Evolutionary conservation across 2,888 invertebrate species (phyloP), one percentile per base, ranked within the genome.

Genomic region (Anodontia alba): DNA sequence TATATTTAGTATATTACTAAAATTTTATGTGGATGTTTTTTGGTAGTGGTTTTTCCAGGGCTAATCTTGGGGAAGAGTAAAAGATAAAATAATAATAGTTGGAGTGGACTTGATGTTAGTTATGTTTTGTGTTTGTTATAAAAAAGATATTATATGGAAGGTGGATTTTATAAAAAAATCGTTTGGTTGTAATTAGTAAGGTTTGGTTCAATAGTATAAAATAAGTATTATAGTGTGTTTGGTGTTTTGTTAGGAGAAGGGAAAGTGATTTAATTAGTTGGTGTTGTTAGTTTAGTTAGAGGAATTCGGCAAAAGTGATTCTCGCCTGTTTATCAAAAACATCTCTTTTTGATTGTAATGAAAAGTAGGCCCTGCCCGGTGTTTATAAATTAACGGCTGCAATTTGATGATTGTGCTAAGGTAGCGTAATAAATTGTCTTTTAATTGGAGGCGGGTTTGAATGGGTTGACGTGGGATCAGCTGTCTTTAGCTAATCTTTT

Each of bases 381-480:
- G 92, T 86, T 23, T n/a, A n/a, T 73, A 29, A 68, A 31, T 88
- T 89, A 70, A 91, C 85, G 88, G 91, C 89, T 86, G 91, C 91
- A 87, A 89, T 89, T 90, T 78, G 20, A 57, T 78, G 96, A 96
- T 96, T 96, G 96, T 79, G 46, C 74, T 79, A 83, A 83, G 67
- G 82, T 83, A 83, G 82, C 82, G 73, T 49, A 74, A 76, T 83
- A 29, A 79, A 12, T 78, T 43, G 82, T 33, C 77, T 71, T 71
- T 77, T 83, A 79, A 83, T 76, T 76, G 71, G 72, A 67, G 75
- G 36, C 26, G 26, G 67, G 79, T 73, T 76, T 83, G 82, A 83
- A 83, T 67, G 82, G 79, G 66, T 77, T 76, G 77, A 84, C 81
- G 78, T 66, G 67, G 67, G 69, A 33, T 7, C 10, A 57, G 26